A percentile compares a stretch with the other conserved stretches of the same genome.
Evolutionary conservation across 1,140 invertebrate species (phyloP).

Genomic region (Lepidurus apus): DNA sequence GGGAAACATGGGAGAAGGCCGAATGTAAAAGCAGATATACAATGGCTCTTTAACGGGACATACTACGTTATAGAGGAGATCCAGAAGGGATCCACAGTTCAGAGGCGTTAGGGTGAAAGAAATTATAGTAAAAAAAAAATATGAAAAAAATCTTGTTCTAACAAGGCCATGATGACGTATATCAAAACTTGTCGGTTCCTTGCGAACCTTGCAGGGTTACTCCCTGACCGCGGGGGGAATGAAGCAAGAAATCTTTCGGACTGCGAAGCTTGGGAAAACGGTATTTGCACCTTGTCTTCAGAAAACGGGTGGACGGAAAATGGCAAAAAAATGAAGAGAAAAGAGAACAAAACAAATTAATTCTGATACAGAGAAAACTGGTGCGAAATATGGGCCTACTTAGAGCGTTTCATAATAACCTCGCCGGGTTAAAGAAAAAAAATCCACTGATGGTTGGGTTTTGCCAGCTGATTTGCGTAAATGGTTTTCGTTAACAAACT

Average conservation of each 20-base stretch:
- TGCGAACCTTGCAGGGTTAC: background rate
- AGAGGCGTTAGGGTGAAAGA: conserved; percentile 4
- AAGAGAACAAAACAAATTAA: background rate
- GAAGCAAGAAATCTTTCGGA: background rate
- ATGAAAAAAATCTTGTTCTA: background rate
- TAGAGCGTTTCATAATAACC: no score
- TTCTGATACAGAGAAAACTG: background rate
- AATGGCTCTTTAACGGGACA: conserved; percentile 3
- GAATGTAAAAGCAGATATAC: background rate
- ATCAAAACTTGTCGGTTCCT: conserved; percentile 10
- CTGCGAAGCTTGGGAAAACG: background rate
- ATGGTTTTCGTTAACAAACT: no score
- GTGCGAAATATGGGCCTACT: background rate
- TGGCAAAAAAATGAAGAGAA: background rate
- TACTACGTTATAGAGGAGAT: background rate
- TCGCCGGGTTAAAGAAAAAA: no score
- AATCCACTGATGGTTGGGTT: no score
- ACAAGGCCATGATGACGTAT: conserved; percentile 21
- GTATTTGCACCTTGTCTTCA: background rate
- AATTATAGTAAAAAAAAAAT: background rate
- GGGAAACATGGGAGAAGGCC: background rate
- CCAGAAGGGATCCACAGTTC: background rate
- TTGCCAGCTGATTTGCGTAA: no score
- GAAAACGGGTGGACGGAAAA: background rate
- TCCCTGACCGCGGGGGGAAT: conserved; percentile 8